A percentile compares a stretch with the other conserved stretches of the same genome.
Conservation (phyloP, 2,113 vertebrate genomes). For the Burhinus bistriatus region DNA sequence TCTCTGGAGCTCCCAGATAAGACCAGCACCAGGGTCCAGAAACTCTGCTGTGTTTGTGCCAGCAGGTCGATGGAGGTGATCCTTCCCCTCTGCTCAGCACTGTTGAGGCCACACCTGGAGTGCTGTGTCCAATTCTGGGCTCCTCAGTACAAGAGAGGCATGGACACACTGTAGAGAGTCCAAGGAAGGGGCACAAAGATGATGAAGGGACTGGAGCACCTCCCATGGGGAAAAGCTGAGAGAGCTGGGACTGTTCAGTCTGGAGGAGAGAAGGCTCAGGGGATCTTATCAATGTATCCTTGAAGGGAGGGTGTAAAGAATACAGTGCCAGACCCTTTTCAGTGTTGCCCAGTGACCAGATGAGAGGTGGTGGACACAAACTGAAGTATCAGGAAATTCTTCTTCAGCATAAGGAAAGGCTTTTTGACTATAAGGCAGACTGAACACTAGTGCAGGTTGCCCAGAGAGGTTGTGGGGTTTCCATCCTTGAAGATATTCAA, state of each 20-base stretch:
- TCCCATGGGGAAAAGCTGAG: neutral
- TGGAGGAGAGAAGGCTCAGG: neutral
- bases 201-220: neutral
- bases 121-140: neutral
- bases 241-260: neutral
- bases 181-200: neutral
- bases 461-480: neutral
- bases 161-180: neutral
- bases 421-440: neutral
- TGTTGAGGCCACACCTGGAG: neutral
- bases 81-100: neutral
- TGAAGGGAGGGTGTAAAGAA: neutral
- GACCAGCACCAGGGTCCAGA: neutral
- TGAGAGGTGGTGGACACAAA: neutral
- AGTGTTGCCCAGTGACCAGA: neutral
- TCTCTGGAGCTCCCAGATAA: neutral
- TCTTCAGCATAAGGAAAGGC: neutral
- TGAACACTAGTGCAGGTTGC: neutral
- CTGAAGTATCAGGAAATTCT: neutral
- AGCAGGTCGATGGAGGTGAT: neutral
- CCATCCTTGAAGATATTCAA: neutral
- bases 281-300: neutral
- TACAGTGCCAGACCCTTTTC: neutral
- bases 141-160: neutral
- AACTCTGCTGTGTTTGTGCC: neutral